These are phyloP conservation scores for Nematolebias whitei DNA, from an alignment of 2,113 vertebrate genomes.

Conservation along the genomic window DNA sequence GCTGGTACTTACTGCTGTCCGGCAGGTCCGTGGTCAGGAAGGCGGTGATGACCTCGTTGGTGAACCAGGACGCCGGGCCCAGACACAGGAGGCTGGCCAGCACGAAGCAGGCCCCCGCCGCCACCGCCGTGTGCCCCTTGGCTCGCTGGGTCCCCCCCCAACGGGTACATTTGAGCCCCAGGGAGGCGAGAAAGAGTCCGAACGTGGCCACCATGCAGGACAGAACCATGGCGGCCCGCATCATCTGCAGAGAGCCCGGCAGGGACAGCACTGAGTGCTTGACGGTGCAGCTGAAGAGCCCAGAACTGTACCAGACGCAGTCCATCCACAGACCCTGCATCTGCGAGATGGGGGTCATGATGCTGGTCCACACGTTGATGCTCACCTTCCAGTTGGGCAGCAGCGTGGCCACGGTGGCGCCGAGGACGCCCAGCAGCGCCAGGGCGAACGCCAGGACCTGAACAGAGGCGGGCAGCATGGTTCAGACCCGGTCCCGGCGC, in stretches of 20 bases:
- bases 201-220: constrained; percentile 84
- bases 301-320: constrained; percentile 93
- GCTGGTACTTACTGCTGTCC: constrained; percentile 87
- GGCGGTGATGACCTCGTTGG: constrained; percentile 84
- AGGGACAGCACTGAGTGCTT: constrained; percentile 86
- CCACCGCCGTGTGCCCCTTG: constrained; percentile 85
- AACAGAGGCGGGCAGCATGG: constrained; percentile 86
- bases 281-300: constrained; percentile 92
- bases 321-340: constrained; percentile 97
- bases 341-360: constrained; percentile 87
- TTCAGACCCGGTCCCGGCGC: neutral
- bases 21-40: constrained; percentile 87
- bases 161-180: constrained; percentile 92
- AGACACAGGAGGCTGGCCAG: constrained; percentile 84
- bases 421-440: constrained; percentile 86
- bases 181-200: constrained; percentile 85
- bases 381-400: constrained; percentile 94
- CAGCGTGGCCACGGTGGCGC: constrained; percentile 86
- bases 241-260: constrained; percentile 85
- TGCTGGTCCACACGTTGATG: constrained; percentile 79
- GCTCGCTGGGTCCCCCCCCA: constrained; percentile 84
- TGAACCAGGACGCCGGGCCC: constrained; percentile 90
- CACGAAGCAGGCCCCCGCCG: constrained; percentile 87
- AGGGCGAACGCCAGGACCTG: constrained; percentile 91
- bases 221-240: constrained; percentile 89